Evolutionary conservation across 1,140 invertebrate genomes (phyloP), one percentile per base, ranked within the genome.

Genomic region (Megalopta genalis): DNA sequence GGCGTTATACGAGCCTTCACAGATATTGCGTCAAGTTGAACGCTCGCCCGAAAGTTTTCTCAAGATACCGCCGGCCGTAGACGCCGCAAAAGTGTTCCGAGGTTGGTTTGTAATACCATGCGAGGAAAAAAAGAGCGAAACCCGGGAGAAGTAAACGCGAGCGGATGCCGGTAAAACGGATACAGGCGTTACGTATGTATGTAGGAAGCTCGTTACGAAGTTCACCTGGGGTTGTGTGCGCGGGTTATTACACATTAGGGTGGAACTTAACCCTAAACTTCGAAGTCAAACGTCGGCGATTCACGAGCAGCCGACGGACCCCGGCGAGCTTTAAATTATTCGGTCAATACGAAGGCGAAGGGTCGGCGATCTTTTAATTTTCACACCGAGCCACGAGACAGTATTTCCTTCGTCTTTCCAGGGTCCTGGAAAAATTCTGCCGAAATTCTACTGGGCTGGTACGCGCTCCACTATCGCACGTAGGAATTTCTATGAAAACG

Each of bases 211-310:
- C 86, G 87, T 89, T 87, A 84, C 86, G 81, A 88, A 89, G 71
- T 88, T 89, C 82, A 62, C 65, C 60, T 64, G 70, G 59, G 67
- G 81, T 84, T 88, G 80, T 83, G 82, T 85, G 83, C 83, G 81
- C 84, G 83, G 87, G 83, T 88, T 89, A 89, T 89, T 88, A 88
- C 88, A 80, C 81, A 32, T 63, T 63, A 63, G 27, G 62, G 82
- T 62, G 77, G 64, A 87, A 85, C 82, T 88, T 84, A 88, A 83
- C 82, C 82, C 62, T 86, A 82, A 89, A 82, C 83, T 84, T 64
- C 62, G 64, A 83, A 83, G 80, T 81, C 82, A 87, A 88, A 88
- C 86, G 86, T 75, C 77, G 85, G 66, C 81, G 62, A 62, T 65
- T 42, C 59, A 76, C 69, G 77, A 66, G 66, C 80, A 23, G 27